These are phyloP conservation scores for Phasia obesa DNA, from an alignment of 2,888 invertebrate genomes.

Conservation along the genomic window DNA sequence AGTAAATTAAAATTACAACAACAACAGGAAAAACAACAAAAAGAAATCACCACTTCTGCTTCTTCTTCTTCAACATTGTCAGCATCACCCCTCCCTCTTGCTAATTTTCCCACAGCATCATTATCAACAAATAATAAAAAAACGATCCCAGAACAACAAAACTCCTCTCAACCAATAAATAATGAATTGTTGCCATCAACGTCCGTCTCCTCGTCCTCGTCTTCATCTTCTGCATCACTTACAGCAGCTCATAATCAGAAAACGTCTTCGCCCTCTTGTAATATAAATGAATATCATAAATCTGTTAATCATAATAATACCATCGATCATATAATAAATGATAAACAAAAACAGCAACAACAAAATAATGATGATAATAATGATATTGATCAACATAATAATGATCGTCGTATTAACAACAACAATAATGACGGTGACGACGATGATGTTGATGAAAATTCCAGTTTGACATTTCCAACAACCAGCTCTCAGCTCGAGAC, in stretches of 20 bases:
- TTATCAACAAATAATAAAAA: slow-evolving; percentile 50
- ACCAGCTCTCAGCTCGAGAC: slow-evolving; percentile 57
- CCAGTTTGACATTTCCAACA: slow-evolving; percentile 61
- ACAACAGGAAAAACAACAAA: slow-evolving; percentile 12
- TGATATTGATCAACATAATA: slow-evolving; percentile 29
- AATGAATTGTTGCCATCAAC: slow-evolving; percentile 55
- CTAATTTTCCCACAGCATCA: slow-evolving; percentile 44
- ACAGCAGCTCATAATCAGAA: slow-evolving; percentile 12
- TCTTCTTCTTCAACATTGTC: slow-evolving; percentile 26
- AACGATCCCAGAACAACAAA: slow-evolving; percentile 38
- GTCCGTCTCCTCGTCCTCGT: slow-evolving; percentile 44
- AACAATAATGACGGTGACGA: slow-evolving; percentile 26
- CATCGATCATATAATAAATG: slow-evolving; percentile 54
- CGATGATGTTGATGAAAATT: slow-evolving; percentile 56
- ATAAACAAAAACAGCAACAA: not conserved
- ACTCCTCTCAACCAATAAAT: slow-evolving; percentile 47
- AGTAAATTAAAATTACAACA: slow-evolving; percentile 77
- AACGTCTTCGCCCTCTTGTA: slow-evolving; percentile 42
- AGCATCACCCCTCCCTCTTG: slow-evolving; percentile 38
- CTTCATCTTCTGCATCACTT: slow-evolving; percentile 11
- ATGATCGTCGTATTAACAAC: slow-evolving; percentile 8
- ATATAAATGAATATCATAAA: slow-evolving; percentile 53
- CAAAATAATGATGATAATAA: not conserved
- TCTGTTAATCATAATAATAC: slow-evolving; percentile 58
- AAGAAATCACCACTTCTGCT: slow-evolving; percentile 30